A percentile compares a stretch with the other conserved stretches of the same genome.
These are phyloP conservation scores for Chaetura pelagica DNA, from an alignment of 2,113 vertebrate species.

Conservation along the genomic window DNA sequence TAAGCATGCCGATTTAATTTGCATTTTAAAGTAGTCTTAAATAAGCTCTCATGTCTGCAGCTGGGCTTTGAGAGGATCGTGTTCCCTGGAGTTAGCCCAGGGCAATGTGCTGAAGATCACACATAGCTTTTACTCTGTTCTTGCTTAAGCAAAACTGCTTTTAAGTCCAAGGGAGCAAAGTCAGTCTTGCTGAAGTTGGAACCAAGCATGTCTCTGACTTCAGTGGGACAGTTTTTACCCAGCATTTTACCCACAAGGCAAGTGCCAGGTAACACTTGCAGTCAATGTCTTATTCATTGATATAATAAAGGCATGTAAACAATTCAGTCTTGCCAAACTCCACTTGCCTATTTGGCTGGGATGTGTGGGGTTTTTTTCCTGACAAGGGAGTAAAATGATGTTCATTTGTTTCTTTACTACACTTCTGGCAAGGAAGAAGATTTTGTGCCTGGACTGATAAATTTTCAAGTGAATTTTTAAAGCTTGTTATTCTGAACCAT, in stretches of 20 bases:
- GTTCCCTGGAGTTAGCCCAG: constrained; percentile 56
- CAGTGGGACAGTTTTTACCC: background rate
- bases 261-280: background rate
- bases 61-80: constrained; percentile 52
- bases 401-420: background rate
- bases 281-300: background rate
- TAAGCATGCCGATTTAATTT: background rate
- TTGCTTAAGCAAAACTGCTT: constrained; percentile 60
- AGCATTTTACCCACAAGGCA: background rate
- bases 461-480: constrained; percentile 14
- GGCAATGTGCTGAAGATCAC: constrained; percentile 55
- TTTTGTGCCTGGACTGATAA: constrained; percentile 5
- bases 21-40: constrained; percentile 66
- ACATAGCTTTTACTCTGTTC: constrained; percentile 50
- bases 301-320: constrained; percentile 35
- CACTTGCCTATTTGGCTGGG: constrained; percentile 19
- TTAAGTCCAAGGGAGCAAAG: constrained; percentile 36
- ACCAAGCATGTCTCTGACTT: constrained; percentile 5
- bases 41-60: constrained; percentile 52
- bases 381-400: background rate
- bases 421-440: background rate
- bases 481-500: background rate
- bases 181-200: constrained; percentile 2
- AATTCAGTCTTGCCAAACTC: constrained; percentile 18
- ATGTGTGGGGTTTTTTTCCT: background rate